A percentile compares a stretch with the other conserved stretches of the same genome.
Conservation (phyloP, 2,113 vertebrate genomes). For the Diadophis punctatus region DNA sequence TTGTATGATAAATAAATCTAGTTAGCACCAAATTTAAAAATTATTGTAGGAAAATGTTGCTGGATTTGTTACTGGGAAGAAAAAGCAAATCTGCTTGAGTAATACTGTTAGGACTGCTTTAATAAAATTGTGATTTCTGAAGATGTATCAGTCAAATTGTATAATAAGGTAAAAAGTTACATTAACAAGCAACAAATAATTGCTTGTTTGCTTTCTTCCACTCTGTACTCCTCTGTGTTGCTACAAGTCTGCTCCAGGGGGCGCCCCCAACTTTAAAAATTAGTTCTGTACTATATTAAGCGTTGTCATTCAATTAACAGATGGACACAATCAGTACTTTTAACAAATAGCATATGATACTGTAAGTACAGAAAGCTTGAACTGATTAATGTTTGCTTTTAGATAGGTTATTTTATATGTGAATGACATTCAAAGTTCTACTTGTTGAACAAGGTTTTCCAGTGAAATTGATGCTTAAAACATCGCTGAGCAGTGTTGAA, state of each 20-base stretch:
- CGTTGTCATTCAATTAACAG: not conserved
- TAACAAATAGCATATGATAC: not conserved
- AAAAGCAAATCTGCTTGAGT: conserved; percentile 69
- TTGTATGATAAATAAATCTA: conserved; percentile 57
- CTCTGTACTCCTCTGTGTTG: not conserved
- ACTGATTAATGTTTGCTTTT: not conserved
- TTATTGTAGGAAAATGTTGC: conserved; percentile 71
- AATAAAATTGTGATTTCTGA: conserved; percentile 75
- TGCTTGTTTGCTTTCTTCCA: not conserved
- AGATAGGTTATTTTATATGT: not conserved
- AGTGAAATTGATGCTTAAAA: not conserved
- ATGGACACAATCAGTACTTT: not conserved
- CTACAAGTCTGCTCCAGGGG: not conserved
- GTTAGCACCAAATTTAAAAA: conserved; percentile 66
- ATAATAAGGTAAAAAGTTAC: conserved; percentile 65
- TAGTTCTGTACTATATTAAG: not conserved
- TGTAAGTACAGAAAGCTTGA: not conserved
- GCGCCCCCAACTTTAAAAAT: not conserved
- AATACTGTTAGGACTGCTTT: conserved; percentile 72
- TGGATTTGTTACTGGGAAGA: conserved; percentile 65
- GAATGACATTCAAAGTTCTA: not conserved
- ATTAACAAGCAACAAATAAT: not conserved
- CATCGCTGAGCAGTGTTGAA: not conserved
- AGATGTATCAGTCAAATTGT: conserved; percentile 72
- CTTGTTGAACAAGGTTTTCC: not conserved